Percentiles rank a stretch among this genome's conserved stretches.
Conservation (phyloP, 1,140 invertebrate species). For the Zophobas morio region DNA sequence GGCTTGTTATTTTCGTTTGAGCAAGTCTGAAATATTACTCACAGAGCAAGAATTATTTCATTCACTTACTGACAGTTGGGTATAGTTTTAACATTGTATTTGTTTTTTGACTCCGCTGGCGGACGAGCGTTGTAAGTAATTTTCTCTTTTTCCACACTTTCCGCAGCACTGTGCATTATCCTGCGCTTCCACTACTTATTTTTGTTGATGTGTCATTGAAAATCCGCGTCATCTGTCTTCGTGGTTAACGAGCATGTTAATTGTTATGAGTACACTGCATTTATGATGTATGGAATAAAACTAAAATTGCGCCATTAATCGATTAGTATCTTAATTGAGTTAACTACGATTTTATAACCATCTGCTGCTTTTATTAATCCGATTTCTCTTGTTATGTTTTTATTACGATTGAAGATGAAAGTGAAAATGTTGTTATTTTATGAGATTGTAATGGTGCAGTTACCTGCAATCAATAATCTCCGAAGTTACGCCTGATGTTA, state of each 20-base stretch:
- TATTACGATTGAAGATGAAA: neutral
- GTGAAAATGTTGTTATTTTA: slow-evolving; percentile 11
- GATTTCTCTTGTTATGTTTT: slow-evolving; percentile 5
- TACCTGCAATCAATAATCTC: too few relatives aligned
- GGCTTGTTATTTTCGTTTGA: too few relatives aligned
- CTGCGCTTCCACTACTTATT: slow-evolving; percentile 36
- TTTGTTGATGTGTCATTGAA: slow-evolving; percentile 21
- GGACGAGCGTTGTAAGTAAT: neutral
- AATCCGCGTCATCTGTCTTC: slow-evolving; percentile 17
- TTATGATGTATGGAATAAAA: too few relatives aligned
- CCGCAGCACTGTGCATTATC: neutral
- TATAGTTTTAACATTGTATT: too few relatives aligned
- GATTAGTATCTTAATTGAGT: too few relatives aligned
- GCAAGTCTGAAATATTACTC: too few relatives aligned
- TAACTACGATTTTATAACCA: neutral
- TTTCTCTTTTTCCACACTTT: neutral
- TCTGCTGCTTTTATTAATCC: neutral
- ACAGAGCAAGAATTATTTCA: too few relatives aligned
- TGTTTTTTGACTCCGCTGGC: too few relatives aligned
- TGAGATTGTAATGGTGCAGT: neutral
- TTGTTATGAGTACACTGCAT: neutral
- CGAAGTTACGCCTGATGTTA: too few relatives aligned
- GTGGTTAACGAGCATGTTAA: slow-evolving; percentile 7
- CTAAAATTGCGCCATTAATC: too few relatives aligned
- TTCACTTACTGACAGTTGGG: too few relatives aligned